A percentile compares a stretch with the other conserved stretches of the same genome.
phyloP scores from a whole-genome alignment of 2,113 vertebrate species.

The Callipepla californica region DNA sequence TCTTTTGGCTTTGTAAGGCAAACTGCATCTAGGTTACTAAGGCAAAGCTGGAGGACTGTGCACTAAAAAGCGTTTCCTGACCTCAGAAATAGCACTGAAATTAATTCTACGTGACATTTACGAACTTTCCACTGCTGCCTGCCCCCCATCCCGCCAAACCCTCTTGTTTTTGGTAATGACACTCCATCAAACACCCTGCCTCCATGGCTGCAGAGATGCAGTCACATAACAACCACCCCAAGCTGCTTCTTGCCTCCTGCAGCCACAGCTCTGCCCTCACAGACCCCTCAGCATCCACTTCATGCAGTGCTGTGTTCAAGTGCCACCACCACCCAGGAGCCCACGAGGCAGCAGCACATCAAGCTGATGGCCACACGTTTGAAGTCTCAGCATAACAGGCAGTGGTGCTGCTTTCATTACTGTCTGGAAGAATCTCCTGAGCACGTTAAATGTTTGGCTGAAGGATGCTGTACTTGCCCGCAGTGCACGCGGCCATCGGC shows the following conservation, averaged over 20 bases:
- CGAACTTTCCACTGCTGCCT: background rate
- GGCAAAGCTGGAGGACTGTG: background rate
- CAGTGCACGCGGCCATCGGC: background rate
- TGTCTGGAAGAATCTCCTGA: background rate
- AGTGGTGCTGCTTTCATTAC: background rate
- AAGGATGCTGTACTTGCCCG: background rate
- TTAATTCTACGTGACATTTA: slow-evolving; percentile 26
- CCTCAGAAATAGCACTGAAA: background rate
- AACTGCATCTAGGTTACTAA: background rate
- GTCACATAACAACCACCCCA: background rate
- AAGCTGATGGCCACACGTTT: rapidly evolving
- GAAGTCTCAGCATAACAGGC: background rate
- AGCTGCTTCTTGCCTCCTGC: too few relatives aligned
- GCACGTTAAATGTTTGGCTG: background rate
- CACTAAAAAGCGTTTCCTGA: background rate
- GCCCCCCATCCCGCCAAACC: background rate
- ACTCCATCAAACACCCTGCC: background rate
- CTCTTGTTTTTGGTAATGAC: background rate
- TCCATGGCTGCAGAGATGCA: background rate
- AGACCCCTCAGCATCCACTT: too few relatives aligned
- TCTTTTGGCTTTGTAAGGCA: slow-evolving; percentile 28
- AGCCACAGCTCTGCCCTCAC: rapidly evolving
- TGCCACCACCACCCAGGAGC: background rate
- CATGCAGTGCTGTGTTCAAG: too few relatives aligned
- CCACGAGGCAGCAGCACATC: background rate